These are phyloP conservation scores for honey bee (Apis mellifera) DNA, from an alignment of 1,140 invertebrate genomes.

Conservation along the genomic window Amel_HAv3.1 CM009939.2:4870001-4870500, in stretches of 20 bases:
- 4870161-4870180: background rate
- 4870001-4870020: constrained; percentile 57
- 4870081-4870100: constrained; percentile 55
- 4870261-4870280: background rate
- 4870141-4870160: constrained; percentile 31
- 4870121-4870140: constrained; percentile 34
- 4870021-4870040: constrained; percentile 53
- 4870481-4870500: background rate
- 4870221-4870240: background rate
- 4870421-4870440: constrained; percentile 15
- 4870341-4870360: background rate
- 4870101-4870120: constrained; percentile 53
- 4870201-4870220: constrained; percentile 39
- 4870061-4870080: constrained; percentile 62
- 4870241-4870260: background rate
- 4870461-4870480: background rate
- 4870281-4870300: constrained; percentile 61
- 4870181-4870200: constrained; percentile 63
- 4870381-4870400: background rate
- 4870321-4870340: constrained; percentile 57
- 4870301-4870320: constrained; percentile 8
- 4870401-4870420: background rate
- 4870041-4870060: constrained; percentile 66
- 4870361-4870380: constrained; percentile 12
- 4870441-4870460: constrained; percentile 17